Conservation (phyloP, 2,888 invertebrate species). For the Nemurella pictetii region DNA sequence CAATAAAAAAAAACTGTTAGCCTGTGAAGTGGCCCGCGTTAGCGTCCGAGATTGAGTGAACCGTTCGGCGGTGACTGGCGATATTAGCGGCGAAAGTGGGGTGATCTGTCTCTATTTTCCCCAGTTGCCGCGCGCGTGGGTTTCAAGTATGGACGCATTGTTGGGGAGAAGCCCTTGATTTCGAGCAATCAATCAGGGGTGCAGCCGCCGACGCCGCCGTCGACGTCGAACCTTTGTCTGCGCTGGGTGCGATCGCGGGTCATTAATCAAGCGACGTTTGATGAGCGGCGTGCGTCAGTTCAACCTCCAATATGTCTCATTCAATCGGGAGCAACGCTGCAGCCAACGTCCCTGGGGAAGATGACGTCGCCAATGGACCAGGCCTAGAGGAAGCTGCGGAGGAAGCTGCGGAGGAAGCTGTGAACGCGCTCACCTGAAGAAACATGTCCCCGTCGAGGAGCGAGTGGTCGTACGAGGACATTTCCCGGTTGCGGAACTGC, state of each 20-base stretch:
- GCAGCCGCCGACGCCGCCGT: neutral
- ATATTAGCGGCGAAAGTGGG: neutral
- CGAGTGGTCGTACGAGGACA: conserved; percentile 86
- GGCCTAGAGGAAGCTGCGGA: too few relatives aligned
- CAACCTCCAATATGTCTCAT: neutral
- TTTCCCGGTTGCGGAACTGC: conserved; percentile 67
- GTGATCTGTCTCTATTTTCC: conserved; percentile 10
- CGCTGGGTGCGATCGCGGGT: neutral
- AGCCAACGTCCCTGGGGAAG: neutral
- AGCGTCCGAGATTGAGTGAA: neutral
- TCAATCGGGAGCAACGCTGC: neutral
- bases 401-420: neutral
- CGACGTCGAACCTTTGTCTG: neutral
- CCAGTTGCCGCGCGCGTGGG: neutral
- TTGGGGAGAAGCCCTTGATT: neutral
- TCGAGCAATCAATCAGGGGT: neutral
- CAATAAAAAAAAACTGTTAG: neutral
- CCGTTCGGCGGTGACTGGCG: neutral
- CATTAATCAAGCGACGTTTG: conserved; percentile 10
- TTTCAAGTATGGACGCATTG: neutral
- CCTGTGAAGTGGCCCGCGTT: neutral
- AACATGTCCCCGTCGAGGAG: conserved; percentile 94
- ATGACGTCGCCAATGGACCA: too few relatives aligned
- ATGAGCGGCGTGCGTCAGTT: neutral
- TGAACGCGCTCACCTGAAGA: conserved; percentile 73